phyloP scores from a whole-genome alignment of 2,113 vertebrate species.

The human (Homo sapiens) region GRCh38 chr6:150714001-150714500 shows the following conservation, averaged over 20 bases:
- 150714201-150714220: conserved; percentile 45
- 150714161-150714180: conserved; percentile 45
- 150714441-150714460: background rate
- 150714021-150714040: conserved; percentile 38
- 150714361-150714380: background rate
- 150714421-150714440: background rate
- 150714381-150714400: background rate
- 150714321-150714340: conserved; percentile 4
- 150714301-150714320: conserved; percentile 56
- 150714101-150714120: conserved; percentile 33
- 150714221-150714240: conserved; percentile 47
- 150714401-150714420: background rate
- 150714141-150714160: conserved; percentile 60
- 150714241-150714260: conserved; percentile 56
- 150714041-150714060: conserved; percentile 39
- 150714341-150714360: background rate
- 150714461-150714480: background rate
- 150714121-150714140: conserved; percentile 61
- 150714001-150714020: background rate
- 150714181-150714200: conserved; percentile 52
- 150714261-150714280: conserved; percentile 59
- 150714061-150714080: conserved; percentile 56
- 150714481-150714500: background rate
- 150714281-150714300: conserved; percentile 52
- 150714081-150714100: conserved; percentile 56